Evolutionary conservation across 2,797 vertebrate genomes (phyloP).

Genomic region (Urosaurus nigricauda): DNA sequence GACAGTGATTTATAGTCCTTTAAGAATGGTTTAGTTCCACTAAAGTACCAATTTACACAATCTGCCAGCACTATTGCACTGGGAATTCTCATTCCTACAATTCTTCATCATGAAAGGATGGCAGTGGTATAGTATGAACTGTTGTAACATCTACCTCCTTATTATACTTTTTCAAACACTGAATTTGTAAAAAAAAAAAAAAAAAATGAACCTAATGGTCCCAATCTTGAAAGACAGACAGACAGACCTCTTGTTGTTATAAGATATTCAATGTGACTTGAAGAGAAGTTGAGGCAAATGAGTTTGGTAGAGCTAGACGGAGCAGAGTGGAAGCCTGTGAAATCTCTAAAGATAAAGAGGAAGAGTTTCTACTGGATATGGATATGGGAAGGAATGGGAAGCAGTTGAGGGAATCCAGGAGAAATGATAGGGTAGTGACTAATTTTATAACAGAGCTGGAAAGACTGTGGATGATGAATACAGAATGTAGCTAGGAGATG

Average conservation of each 20-base stretch:
- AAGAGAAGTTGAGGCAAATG: neutral
- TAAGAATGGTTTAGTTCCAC: constrained; percentile 4
- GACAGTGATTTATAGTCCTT: constrained; percentile 21
- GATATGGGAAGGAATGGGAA: neutral
- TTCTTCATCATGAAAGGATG: neutral
- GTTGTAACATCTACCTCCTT: neutral
- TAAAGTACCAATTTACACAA: neutral
- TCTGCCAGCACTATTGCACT: neutral
- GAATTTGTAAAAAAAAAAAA: neutral
- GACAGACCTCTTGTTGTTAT: neutral
- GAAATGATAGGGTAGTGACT: neutral
- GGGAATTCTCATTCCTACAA: neutral
- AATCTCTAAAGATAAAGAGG: neutral
- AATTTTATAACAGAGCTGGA: too few species aligned
- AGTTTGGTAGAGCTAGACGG: neutral
- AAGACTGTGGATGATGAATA: too few species aligned
- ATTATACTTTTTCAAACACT: neutral
- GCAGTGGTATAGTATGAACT: neutral
- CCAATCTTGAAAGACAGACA: neutral
- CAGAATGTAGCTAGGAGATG: too few species aligned
- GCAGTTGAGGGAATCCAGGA: neutral
- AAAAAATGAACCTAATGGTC: too few species aligned
- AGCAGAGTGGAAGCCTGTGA: neutral
- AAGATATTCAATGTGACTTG: too few species aligned
- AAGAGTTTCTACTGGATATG: neutral